Base-by-base conservation (phyloP, 1,140 invertebrate genomes). In the Globodera ellingtonae region DNA sequence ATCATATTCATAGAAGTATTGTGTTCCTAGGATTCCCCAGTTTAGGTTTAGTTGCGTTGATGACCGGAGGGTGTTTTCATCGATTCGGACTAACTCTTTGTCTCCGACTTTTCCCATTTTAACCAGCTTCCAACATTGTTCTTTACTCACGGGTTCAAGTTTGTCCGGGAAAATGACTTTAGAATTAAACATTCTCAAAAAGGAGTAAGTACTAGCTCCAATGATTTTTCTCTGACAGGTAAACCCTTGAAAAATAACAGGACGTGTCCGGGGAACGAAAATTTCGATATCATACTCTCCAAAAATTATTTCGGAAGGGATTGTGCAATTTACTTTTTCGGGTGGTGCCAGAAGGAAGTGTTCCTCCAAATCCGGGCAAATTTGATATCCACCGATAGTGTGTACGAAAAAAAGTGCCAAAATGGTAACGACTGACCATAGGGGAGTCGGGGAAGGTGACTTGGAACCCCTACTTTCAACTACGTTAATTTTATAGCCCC, bases 191-290 rank as follows among this genome's bases (percentile, higher is more conserved):
- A 50, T 50, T 35, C 35, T 35, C 35, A 70, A 70, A 70, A 70
- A 70, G 8, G 24, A 44, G 15, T 44, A 70, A 13, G 67, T 47
- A 15, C 67, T 70, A 13, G 24, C 46, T 13, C 67, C 67, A 70
- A 70, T 44, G 15, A 70, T 70, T 3, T 44, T 35, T 15, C 15
- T 70, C 15, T 70, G 67, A 70, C 67, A 70, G 8, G 8, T 70
- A 70, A 70, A 70, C 67, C 67, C 67, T 7, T 47, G 24, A 70
- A 70, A 70, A 44, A 70, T 70, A 10, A 70, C 13, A 7, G 67
- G 24, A 3, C 67, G 67, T 8, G 24, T 10, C 1, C 46, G 67
- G 8, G 67, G 67, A 44, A 70, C 67, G 9, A 44, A 70, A 70
- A 70, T 70, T 70, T 70, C 67, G 8, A 70, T 15, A 3, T 70